phyloP scores from a whole-genome alignment of 1,140 invertebrate genomes.

The Sitophilus oryzae region DNA sequence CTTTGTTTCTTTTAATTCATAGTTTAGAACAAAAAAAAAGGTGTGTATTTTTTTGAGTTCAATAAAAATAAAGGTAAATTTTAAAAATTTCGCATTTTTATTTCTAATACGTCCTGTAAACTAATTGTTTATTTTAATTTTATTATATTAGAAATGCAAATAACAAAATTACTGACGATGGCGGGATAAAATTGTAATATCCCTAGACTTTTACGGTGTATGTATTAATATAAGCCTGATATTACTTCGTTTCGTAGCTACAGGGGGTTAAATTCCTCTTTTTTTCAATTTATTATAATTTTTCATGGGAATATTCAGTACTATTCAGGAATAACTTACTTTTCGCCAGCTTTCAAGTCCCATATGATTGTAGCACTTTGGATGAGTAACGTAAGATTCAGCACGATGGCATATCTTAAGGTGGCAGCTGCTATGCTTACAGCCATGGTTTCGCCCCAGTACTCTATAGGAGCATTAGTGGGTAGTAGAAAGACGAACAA shows the following conservation, averaged over 20 bases:
- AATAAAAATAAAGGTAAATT: no score
- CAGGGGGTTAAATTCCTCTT: not conserved
- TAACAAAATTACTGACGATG: no score
- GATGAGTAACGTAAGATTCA: conserved; percentile 60
- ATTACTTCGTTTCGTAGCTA: no score
- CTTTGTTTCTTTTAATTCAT: no score
- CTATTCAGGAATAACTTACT: conserved; percentile 49
- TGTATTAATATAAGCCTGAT: conserved; percentile 3
- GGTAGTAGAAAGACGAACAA: conserved; percentile 63
- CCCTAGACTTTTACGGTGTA: no score
- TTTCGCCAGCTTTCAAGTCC: conserved; percentile 63
- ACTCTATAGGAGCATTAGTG: conserved; percentile 65
- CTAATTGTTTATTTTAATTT: no score
- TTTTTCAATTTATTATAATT: not conserved
- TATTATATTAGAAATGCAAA: no score
- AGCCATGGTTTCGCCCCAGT: conserved; percentile 60
- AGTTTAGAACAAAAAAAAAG: no score
- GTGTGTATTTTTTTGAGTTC: no score
- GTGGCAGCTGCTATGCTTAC: conserved; percentile 49
- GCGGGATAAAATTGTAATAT: no score
- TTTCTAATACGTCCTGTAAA: no score
- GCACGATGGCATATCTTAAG: conserved; percentile 55
- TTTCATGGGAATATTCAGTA: not conserved
- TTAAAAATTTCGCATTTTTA: no score
- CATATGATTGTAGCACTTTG: conserved; percentile 65